Percentiles rank a stretch among this genome's conserved stretches.
These are phyloP conservation scores for Vollenhovia emeryi DNA, from an alignment of 1,140 invertebrate genomes.

Conservation along the genomic window DNA sequence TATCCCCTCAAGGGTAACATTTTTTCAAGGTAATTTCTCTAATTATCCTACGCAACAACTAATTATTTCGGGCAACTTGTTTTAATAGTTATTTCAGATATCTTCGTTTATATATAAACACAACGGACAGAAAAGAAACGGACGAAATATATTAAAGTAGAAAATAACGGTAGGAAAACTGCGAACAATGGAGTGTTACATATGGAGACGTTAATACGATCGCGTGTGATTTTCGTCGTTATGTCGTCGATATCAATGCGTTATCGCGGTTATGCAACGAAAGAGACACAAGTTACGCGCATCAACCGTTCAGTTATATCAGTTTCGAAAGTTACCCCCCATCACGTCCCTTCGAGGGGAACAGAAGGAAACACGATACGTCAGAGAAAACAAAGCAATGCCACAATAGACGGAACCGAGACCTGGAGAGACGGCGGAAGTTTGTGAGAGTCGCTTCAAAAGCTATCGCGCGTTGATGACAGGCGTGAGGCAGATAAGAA, in stretches of 20 bases:
- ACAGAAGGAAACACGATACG: constrained; percentile 20
- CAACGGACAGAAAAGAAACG: background rate
- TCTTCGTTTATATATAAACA: background rate
- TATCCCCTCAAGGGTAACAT: background rate
- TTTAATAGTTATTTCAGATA: background rate
- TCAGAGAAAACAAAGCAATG: background rate
- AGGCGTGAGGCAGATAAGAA: background rate
- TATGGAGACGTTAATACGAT: background rate
- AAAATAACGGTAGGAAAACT: background rate
- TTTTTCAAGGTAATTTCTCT: background rate
- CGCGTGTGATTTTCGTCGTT: constrained; percentile 21
- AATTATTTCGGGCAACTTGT: background rate
- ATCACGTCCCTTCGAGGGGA: constrained; percentile 28
- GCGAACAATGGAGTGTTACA: background rate
- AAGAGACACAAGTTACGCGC: constrained; percentile 39
- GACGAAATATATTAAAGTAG: background rate
- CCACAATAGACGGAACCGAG: background rate
- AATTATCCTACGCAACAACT: background rate
- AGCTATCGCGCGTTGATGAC: constrained; percentile 12
- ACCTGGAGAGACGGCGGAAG: constrained; percentile 5
- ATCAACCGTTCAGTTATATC: constrained; percentile 30
- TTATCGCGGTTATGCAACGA: constrained; percentile 53
- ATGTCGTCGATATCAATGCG: constrained; percentile 32
- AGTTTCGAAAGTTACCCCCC: constrained; percentile 49
- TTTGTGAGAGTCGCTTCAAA: constrained; percentile 10